Conservation (phyloP, 2,888 invertebrate genomes). For the Callinectes sapidus region DNA sequence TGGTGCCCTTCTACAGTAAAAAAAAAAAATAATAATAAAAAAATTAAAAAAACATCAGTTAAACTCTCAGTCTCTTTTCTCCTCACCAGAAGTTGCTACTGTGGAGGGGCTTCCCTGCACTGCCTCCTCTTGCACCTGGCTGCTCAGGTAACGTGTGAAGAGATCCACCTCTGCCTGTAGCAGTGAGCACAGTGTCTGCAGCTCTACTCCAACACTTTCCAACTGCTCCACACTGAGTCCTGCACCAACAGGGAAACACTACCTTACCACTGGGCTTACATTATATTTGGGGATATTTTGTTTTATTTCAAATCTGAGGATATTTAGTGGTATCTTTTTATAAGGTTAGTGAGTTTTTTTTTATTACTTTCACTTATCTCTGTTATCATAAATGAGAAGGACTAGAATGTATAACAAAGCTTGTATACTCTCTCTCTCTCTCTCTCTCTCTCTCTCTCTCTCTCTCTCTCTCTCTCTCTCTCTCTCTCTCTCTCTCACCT, state of each 20-base stretch:
- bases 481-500: slow-evolving; percentile 30
- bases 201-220: slow-evolving; percentile 51
- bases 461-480: slow-evolving; percentile 44
- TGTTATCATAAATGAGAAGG: background rate
- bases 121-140: slow-evolving; percentile 48
- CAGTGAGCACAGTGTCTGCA: slow-evolving; percentile 45
- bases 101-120: background rate
- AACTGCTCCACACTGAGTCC: slow-evolving; percentile 57
- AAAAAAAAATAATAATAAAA: no score
- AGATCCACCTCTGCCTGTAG: slow-evolving; percentile 56
- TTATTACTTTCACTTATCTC: no score
- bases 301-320: no score
- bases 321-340: no score
- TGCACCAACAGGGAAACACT: background rate
- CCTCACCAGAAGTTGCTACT: slow-evolving; percentile 16
- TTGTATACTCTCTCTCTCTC: slow-evolving; percentile 18
- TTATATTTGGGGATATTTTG: no score
- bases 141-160: slow-evolving; percentile 53
- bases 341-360: no score
- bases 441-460: slow-evolving; percentile 48
- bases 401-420: no score
- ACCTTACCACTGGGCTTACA: background rate
- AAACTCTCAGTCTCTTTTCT: background rate
- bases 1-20: no score
- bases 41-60: no score